phyloP scores from a whole-genome alignment of 1,140 invertebrate species.

The Anadara kagoshimensis region DNA sequence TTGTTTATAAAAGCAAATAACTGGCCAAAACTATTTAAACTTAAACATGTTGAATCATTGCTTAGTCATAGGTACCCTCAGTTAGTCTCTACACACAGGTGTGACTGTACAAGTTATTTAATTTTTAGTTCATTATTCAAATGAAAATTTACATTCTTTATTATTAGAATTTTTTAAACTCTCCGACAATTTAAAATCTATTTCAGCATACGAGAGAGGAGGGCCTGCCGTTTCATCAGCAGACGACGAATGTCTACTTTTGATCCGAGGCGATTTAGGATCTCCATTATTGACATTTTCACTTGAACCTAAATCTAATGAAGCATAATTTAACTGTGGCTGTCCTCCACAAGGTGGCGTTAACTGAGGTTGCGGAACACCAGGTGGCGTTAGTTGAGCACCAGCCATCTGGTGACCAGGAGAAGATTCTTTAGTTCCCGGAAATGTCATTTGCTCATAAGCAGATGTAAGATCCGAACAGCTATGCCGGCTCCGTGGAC shows the following conservation, averaged over 20 bases:
- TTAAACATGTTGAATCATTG: too few relatives aligned
- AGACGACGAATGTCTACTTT: constrained; percentile 53
- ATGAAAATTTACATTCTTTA: constrained; percentile 29
- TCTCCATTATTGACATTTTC: constrained; percentile 39
- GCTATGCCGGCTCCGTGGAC: constrained; percentile 33
- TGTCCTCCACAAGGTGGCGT: constrained; percentile 7
- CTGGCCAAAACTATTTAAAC: too few relatives aligned
- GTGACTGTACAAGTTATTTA: too few relatives aligned
- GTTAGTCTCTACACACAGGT: too few relatives aligned
- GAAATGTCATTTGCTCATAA: constrained; percentile 47
- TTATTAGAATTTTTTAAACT: constrained; percentile 44
- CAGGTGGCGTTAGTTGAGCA: constrained; percentile 4
- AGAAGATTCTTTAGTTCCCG: neutral
- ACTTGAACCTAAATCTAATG: constrained; percentile 49
- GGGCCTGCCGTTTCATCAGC: constrained; percentile 46
- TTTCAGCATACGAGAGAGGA: constrained; percentile 57
- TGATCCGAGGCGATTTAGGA: constrained; percentile 37
- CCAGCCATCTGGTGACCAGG: constrained; percentile 17
- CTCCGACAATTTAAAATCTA: constrained; percentile 61
- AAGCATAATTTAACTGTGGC: constrained; percentile 51
- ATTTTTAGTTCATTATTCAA: too few relatives aligned
- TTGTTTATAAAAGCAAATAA: too few relatives aligned
- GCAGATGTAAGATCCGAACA: constrained; percentile 39
- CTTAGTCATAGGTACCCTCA: too few relatives aligned
- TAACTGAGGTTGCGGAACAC: constrained; percentile 9